Percentiles rank a stretch among this genome's conserved stretches.
Conservation (phyloP, 2,888 invertebrate species). For the Cryptops parisi region DNA sequence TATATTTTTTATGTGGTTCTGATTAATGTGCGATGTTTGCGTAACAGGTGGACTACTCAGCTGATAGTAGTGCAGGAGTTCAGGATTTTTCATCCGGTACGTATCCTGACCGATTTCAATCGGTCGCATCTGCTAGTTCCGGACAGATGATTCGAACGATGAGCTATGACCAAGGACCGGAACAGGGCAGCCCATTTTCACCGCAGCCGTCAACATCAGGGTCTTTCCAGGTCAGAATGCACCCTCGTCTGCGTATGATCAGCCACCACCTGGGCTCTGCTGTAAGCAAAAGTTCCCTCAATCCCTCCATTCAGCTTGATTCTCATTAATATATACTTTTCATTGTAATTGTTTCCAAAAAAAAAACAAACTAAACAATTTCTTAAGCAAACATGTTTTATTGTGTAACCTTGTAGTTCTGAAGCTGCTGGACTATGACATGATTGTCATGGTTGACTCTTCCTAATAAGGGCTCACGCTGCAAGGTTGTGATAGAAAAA, state of each 20-base stretch:
- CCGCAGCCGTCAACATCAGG: constrained; percentile 19
- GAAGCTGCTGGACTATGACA: no score
- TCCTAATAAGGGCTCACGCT: no score
- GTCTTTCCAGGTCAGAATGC: constrained; percentile 9
- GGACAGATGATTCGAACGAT: constrained; percentile 10
- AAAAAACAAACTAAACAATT: no score
- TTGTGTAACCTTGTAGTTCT: no score
- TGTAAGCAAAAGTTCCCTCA: no score
- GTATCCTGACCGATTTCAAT: constrained; percentile 10
- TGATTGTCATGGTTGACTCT: no score
- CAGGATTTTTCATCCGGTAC: constrained; percentile 7
- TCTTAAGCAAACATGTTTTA: no score
- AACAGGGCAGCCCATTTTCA: constrained; percentile 30
- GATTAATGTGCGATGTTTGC: background rate
- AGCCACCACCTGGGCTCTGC: constrained; percentile 9
- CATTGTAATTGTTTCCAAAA: no score
- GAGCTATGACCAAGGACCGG: constrained; percentile 4
- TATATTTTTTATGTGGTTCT: no score
- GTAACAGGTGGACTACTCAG: constrained; percentile 2
- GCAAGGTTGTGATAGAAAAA: no score
- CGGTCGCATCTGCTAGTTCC: constrained; percentile 3
- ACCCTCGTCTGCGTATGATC: constrained; percentile 9
- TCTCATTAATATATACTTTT: no score
- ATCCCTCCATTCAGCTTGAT: no score
- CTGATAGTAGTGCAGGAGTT: constrained; percentile 7